Conservation (phyloP, 2,797 vertebrate species). For the Sylvilagus floridanus region DNA sequence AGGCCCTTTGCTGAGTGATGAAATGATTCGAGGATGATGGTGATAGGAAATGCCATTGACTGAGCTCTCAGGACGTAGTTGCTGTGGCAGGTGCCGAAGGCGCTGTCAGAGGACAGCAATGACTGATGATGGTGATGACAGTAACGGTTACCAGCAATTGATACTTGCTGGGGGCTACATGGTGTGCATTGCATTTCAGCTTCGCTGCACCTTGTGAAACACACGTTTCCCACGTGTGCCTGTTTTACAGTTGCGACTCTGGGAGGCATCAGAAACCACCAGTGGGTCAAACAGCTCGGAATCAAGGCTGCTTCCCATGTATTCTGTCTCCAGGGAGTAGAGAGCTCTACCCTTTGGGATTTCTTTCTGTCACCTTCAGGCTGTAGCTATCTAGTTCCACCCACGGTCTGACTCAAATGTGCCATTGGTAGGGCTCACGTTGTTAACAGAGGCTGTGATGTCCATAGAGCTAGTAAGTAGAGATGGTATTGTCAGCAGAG, state of each 20-base stretch:
- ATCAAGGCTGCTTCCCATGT: neutral
- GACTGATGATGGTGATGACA: too few species aligned
- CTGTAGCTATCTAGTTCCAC: neutral
- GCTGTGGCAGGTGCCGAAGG: neutral
- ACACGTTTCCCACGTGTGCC: neutral
- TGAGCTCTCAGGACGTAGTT: neutral
- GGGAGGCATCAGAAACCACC: neutral
- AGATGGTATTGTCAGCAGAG: too few species aligned
- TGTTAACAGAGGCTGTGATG: too few species aligned
- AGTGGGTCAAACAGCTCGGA: neutral
- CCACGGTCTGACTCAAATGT: neutral
- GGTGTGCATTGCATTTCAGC: neutral
- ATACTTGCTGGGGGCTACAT: neutral
- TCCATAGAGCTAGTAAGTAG: too few species aligned
- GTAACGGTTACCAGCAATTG: neutral
- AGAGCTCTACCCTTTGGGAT: neutral
- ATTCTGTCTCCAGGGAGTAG: neutral
- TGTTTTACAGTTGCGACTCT: neutral
- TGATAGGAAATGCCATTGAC: neutral
- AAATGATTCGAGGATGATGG: neutral
- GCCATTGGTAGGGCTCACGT: too few species aligned
- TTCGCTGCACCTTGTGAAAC: neutral
- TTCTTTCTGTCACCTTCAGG: neutral
- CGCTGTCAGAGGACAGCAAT: neutral
- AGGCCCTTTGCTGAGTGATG: neutral